Evolutionary conservation across 2,113 vertebrate genomes (phyloP).

Genomic region (Halichoeres trimaculatus): DNA sequence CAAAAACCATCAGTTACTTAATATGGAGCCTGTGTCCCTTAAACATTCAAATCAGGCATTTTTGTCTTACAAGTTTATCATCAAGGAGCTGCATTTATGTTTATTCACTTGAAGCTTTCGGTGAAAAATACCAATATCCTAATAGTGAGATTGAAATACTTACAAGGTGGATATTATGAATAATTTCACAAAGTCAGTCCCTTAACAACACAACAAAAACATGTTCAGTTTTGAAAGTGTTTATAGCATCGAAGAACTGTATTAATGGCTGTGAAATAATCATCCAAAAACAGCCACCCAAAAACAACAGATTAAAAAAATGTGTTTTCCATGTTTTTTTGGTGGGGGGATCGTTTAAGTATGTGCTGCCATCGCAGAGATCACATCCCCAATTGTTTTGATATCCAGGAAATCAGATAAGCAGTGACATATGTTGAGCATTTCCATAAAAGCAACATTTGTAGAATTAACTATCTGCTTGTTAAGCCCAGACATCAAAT

Average conservation of each 20-base stretch:
- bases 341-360: slow-evolving; percentile 45
- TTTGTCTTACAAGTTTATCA: too few species aligned
- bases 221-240: not conserved
- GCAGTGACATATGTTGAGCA: slow-evolving; percentile 76
- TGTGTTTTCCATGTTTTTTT: slow-evolving; percentile 57
- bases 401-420: slow-evolving; percentile 76
- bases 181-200: not conserved
- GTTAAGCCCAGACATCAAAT: slow-evolving; percentile 59
- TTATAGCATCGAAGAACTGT: not conserved
- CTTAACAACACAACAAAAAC: slow-evolving; percentile 6
- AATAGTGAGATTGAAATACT: too few species aligned
- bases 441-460: slow-evolving; percentile 78
- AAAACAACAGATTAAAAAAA: slow-evolving; percentile 59
- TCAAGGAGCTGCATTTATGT: too few species aligned
- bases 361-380: slow-evolving; percentile 57
- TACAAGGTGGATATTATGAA: too few species aligned
- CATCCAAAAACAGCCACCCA: slow-evolving; percentile 39
- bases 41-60: too few species aligned
- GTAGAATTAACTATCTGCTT: slow-evolving; percentile 70
- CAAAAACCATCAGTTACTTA: slow-evolving; percentile 34
- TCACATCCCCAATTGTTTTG: slow-evolving; percentile 79
- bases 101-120: too few species aligned
- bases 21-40: not conserved
- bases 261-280: slow-evolving; percentile 43
- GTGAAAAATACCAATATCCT: too few species aligned